These are phyloP conservation scores for Autographa gamma DNA, from an alignment of 2,888 invertebrate genomes.

Conservation along the genomic window DNA sequence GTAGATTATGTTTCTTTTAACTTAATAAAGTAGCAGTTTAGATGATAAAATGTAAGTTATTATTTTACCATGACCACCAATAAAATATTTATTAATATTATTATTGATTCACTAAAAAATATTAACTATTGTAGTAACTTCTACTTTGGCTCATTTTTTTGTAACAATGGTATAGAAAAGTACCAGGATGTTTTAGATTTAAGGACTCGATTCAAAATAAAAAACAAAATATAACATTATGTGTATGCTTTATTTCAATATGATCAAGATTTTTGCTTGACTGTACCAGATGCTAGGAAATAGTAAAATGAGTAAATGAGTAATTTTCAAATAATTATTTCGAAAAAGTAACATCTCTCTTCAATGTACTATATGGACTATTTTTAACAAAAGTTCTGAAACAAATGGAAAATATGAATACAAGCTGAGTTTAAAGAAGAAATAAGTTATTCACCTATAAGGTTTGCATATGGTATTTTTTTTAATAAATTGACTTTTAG, in stretches of 20 bases:
- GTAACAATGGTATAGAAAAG: slow-evolving; percentile 67
- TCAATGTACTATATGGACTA: neutral
- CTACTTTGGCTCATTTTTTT: slow-evolving; percentile 62
- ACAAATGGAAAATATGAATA: no score
- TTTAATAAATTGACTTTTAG: no score
- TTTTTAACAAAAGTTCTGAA: neutral
- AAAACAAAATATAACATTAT: slow-evolving; percentile 71
- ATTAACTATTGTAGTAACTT: slow-evolving; percentile 51
- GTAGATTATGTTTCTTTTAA: slow-evolving; percentile 20
- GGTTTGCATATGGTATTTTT: neutral
- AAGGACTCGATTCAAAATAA: slow-evolving; percentile 82
- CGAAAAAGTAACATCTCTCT: neutral
- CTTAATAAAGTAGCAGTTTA: slow-evolving; percentile 18
- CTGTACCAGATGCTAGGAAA: slow-evolving; percentile 12
- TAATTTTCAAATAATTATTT: neutral
- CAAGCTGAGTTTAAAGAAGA: neutral
- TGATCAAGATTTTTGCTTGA: slow-evolving; percentile 21
- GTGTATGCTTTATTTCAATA: slow-evolving; percentile 77
- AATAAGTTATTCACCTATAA: neutral
- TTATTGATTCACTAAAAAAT: slow-evolving; percentile 24
- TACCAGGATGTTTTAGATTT: slow-evolving; percentile 79
- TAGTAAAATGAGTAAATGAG: neutral
- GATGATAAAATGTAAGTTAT: slow-evolving; percentile 18
- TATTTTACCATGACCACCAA: slow-evolving; percentile 19
- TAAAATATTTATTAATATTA: slow-evolving; percentile 23